Evolutionary conservation across 2,888 invertebrate genomes (phyloP), one percentile per base, ranked within the genome.

Genomic region (Tholera decimalis): DNA sequence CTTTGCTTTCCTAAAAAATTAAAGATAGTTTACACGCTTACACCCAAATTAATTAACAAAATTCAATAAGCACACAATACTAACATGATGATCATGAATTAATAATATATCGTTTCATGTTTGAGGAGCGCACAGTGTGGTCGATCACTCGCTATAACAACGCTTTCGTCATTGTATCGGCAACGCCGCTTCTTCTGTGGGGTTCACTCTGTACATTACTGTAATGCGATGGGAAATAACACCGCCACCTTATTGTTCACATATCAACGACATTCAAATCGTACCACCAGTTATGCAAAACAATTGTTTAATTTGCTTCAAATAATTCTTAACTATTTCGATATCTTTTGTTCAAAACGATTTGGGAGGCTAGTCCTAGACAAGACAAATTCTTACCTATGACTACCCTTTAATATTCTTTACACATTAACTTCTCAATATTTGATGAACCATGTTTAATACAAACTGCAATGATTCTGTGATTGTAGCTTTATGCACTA

Each of bases 121-220:
- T 56, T 77, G 69, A 75, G 57, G 58, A 62, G 62, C 62, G 79
- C 83, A 83, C 83, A 65, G 84, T 86, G 86, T 72, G 73, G 55
- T 62, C 44, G 54, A 73, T 71, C 72, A 79, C 74, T 67, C 60
- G 72, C 76, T 68, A 78, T 71, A 68, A 71, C 69, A 73, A 69
- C 65, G 84, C 82, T 85, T 83, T 60, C 59, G 72, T 79, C 76
- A 83, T 79, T 79, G 78, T 78, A 57, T 65, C 62, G 78, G 76
- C 83, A 78, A 72, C 68, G 66, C 58, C 65, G 83, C 84, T 85
- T 84, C 80, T 43, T 77, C 73, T 76, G 64, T 82, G 58, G 70
- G 71, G 59, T 11, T 72, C 74, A 79, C 72, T 76, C 50, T 78
- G 73, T 75, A 72, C 50, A 71, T 67, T 63, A 62, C 26, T 58